Conservation (phyloP, 2,797 vertebrate species). For the Chiroxiphia lanceolata region DNA sequence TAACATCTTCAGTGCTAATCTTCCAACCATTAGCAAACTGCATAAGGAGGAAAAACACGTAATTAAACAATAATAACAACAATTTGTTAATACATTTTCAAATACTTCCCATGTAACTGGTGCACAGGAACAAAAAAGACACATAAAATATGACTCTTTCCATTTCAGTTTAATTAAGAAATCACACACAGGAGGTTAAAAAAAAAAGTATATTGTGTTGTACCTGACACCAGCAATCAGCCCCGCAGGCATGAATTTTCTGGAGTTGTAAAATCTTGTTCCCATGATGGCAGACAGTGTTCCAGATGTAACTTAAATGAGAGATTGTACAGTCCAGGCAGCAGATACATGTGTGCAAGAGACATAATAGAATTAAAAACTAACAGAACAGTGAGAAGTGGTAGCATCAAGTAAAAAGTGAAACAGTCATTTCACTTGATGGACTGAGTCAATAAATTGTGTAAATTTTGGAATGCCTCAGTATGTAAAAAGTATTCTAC, state of each 20-base stretch:
- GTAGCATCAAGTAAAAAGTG: background rate
- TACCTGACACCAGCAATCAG: slow-evolving; percentile 93
- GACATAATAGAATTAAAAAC: background rate
- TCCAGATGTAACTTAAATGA: slow-evolving; percentile 85
- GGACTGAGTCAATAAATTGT: background rate
- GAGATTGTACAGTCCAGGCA: slow-evolving; percentile 28
- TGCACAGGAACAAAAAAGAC: background rate
- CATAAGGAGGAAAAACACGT: background rate
- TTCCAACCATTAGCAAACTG: slow-evolving; percentile 93
- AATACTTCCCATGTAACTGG: background rate
- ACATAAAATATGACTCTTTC: background rate
- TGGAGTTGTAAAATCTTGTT: slow-evolving; percentile 91
- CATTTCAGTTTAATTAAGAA: background rate
- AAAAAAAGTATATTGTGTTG: background rate
- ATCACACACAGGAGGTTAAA: background rate
- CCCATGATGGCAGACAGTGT: slow-evolving; percentile 90
- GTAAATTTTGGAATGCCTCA: background rate
- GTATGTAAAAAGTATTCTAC: background rate
- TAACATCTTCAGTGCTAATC: slow-evolving; percentile 84
- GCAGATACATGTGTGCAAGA: background rate
- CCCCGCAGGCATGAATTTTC: slow-evolving; percentile 96
- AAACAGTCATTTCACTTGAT: background rate
- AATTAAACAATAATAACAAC: background rate
- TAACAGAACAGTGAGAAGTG: background rate
- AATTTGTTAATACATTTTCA: background rate